Evolutionary conservation across 1,140 invertebrate species (phyloP).

Genomic region (Lepidotrigona ventralis): DNA sequence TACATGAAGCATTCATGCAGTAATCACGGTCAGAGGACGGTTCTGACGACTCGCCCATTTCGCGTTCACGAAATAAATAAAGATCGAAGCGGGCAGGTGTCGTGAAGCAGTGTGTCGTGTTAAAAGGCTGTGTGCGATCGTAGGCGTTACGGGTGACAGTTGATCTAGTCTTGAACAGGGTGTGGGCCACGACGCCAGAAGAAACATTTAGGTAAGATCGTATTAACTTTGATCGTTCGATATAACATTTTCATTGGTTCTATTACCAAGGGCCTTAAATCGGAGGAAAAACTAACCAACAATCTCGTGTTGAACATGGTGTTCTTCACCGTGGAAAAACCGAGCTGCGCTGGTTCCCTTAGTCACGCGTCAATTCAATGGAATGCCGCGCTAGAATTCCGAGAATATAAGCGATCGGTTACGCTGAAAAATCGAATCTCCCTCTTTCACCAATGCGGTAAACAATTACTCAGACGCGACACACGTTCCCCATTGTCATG

Average conservation of each 20-base stretch:
- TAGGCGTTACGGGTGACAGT: conserved; percentile 56
- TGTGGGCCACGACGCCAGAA: conserved; percentile 64
- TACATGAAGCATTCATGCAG: conserved; percentile 58
- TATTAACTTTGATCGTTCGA: conserved; percentile 1
- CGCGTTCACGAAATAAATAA: conserved; percentile 47
- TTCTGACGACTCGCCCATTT: conserved; percentile 49
- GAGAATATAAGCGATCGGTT: conserved; percentile 30
- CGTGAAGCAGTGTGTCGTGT: conserved; percentile 38
- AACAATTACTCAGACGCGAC: conserved; percentile 12
- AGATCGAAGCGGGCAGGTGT: conserved; percentile 36
- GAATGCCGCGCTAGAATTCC: conserved; percentile 58
- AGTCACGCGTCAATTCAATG: conserved; percentile 36
- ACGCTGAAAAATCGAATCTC: conserved; percentile 44
- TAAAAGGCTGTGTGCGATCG: conserved; percentile 5
- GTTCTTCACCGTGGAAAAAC: conserved; percentile 15
- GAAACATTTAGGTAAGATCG: conserved; percentile 63
- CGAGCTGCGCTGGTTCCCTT: background rate
- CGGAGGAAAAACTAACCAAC: background rate
- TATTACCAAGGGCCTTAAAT: background rate
- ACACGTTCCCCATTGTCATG: background rate
- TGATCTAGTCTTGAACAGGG: conserved; percentile 49
- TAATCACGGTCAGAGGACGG: conserved; percentile 61
- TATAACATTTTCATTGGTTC: background rate
- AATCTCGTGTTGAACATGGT: background rate
- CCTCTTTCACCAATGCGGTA: conserved; percentile 18